A percentile compares a stretch with the other conserved stretches of the same genome.
phyloP scores from a whole-genome alignment of 1,140 invertebrate genomes.

The Macrocentrus cingulum region DNA sequence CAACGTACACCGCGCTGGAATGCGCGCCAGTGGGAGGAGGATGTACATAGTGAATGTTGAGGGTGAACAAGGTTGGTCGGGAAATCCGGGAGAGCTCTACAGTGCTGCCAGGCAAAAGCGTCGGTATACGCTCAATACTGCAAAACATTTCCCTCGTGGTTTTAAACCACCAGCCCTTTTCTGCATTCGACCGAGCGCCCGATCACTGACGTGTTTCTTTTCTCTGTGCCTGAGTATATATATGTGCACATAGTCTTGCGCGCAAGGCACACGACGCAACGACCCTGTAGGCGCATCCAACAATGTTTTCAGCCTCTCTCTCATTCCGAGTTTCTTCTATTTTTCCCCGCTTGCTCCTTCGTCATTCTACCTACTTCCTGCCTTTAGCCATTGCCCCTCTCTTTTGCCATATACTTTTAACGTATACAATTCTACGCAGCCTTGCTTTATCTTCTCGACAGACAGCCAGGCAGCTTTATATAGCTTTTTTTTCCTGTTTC shows the following conservation, averaged over 20 bases:
- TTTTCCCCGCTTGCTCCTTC: background rate
- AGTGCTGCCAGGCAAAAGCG: constrained; percentile 20
- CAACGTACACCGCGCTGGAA: constrained; percentile 4
- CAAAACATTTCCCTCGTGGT: constrained; percentile 40
- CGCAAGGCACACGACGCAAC: constrained; percentile 20
- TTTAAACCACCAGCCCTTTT: constrained; percentile 29
- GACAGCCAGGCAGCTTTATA: too few relatives aligned
- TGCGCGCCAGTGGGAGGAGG: background rate
- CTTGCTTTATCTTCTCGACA: background rate
- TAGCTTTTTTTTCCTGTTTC: background rate
- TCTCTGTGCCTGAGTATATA: constrained; percentile 20
- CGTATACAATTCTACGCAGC: background rate
- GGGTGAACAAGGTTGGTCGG: constrained; percentile 22
- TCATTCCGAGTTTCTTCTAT: background rate
- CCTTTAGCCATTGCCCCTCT: background rate
- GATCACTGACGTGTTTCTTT: constrained; percentile 21
- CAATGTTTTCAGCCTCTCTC: constrained; percentile 9
- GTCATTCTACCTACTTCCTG: background rate
- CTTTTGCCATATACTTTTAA: too few relatives aligned
- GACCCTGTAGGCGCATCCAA: constrained; percentile 5
- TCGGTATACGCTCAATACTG: constrained; percentile 37
- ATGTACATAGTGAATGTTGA: background rate
- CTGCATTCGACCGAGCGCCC: constrained; percentile 28
- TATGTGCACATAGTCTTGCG: background rate
- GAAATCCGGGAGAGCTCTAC: constrained; percentile 30